phyloP scores from a whole-genome alignment of 2,888 invertebrate species.

The Cerastoderma edule region DNA sequence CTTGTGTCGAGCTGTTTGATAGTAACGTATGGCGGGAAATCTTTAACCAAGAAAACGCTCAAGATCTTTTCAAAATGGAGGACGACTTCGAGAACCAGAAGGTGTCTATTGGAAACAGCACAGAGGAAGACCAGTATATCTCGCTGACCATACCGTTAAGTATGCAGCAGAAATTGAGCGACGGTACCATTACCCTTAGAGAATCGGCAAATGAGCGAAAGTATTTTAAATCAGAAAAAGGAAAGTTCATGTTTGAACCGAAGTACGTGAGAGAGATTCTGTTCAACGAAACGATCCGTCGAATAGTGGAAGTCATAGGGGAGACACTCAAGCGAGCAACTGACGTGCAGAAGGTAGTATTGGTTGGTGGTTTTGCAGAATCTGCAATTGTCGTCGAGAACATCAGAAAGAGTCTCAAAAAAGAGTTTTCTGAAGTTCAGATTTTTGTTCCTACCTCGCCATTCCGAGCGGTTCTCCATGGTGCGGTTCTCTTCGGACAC shows the following conservation, averaged over 20 bases:
- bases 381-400: conserved; percentile 35
- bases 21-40: conserved; percentile 25
- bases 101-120: conserved; percentile 26
- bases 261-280: conserved; percentile 19
- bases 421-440: conserved; percentile 17
- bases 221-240: background rate
- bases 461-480: conserved; percentile 40
- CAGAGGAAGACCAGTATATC: conserved; percentile 21
- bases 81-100: conserved; percentile 48
- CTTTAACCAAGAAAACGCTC: conserved; percentile 17
- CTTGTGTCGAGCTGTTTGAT: conserved; percentile 31
- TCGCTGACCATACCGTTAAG: conserved; percentile 15
- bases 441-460: conserved; percentile 43
- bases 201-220: background rate
- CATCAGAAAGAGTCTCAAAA: conserved; percentile 17
- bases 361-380: conserved; percentile 51
- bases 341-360: conserved; percentile 26
- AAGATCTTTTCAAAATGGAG: conserved; percentile 37
- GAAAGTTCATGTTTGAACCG: conserved; percentile 29
- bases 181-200: conserved; percentile 11
- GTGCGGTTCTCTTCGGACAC: conserved; percentile 49
- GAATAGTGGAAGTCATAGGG: conserved; percentile 12
- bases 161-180: conserved; percentile 5
- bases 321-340: conserved; percentile 12
- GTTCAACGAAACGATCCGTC: conserved; percentile 29